Evolutionary conservation across 2,888 invertebrate genomes (phyloP).

Genomic region (Plagiodera versicolora): DNA sequence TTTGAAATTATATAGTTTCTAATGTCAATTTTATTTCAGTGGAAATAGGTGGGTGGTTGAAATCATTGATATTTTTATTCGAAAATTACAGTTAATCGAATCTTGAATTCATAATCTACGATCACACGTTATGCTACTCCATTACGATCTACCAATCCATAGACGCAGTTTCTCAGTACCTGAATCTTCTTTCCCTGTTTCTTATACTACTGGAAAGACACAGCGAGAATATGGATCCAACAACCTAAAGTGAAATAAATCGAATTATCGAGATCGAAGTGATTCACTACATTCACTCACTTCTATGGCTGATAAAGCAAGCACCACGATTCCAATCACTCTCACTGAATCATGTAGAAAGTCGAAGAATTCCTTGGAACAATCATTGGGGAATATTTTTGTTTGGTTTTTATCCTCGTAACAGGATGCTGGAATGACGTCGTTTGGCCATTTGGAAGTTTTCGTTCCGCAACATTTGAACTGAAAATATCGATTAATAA

Average conservation of each 20-base stretch:
- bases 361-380: conserved; percentile 28
- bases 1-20: too few species aligned
- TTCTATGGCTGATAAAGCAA: conserved; percentile 34
- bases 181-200: conserved; percentile 34
- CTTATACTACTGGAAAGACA: conserved; percentile 36
- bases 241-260: conserved; percentile 30
- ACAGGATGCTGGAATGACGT: conserved; percentile 18
- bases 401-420: conserved; percentile 1
- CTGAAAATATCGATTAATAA: conserved; percentile 27
- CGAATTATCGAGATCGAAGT: background rate
- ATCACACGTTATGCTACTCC: too few species aligned
- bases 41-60: too few species aligned
- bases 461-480: conserved; percentile 35
- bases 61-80: too few species aligned
- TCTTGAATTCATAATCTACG: too few species aligned
- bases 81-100: too few species aligned
- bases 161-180: conserved; percentile 23
- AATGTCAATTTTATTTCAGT: too few species aligned
- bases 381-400: conserved; percentile 22
- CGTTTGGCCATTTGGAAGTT: conserved; percentile 21
- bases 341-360: conserved; percentile 25
- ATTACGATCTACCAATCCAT: too few species aligned
- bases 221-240: conserved; percentile 34
- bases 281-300: conserved; percentile 21
- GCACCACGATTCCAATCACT: conserved; percentile 34